These are phyloP conservation scores for Zele albiditarsus DNA, from an alignment of 2,888 invertebrate species.

Conservation along the genomic window DNA sequence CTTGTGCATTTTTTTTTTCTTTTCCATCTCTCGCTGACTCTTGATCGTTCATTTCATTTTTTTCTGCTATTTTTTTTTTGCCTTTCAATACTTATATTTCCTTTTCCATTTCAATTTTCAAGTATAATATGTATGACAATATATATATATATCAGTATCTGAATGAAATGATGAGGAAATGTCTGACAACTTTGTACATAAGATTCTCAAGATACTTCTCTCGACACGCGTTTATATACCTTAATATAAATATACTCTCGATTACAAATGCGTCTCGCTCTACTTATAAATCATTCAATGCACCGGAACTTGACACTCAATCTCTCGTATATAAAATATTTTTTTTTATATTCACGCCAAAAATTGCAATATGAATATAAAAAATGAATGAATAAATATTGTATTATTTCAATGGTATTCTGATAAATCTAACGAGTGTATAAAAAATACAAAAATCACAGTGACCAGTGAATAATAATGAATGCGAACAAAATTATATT, in stretches of 20 bases:
- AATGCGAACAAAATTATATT: background rate
- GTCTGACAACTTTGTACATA: background rate
- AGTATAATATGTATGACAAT: background rate
- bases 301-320: constrained; percentile 38
- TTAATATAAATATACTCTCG: background rate
- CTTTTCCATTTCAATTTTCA: background rate
- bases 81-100: background rate
- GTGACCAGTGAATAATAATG: background rate
- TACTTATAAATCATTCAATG: constrained; percentile 42
- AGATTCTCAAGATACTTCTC: constrained; percentile 5
- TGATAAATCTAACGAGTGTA: background rate
- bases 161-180: constrained; percentile 4
- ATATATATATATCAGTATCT: background rate
- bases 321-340: background rate
- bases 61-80: background rate
- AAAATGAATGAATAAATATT: background rate
- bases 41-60: background rate
- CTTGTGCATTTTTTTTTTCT: background rate
- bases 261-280: constrained; percentile 42
- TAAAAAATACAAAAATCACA: background rate
- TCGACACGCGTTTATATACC: background rate
- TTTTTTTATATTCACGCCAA: background rate
- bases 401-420: background rate
- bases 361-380: background rate
- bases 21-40: background rate